Conservation (phyloP, 2,113 vertebrate genomes). For the Nanorana parkeri region DNA sequence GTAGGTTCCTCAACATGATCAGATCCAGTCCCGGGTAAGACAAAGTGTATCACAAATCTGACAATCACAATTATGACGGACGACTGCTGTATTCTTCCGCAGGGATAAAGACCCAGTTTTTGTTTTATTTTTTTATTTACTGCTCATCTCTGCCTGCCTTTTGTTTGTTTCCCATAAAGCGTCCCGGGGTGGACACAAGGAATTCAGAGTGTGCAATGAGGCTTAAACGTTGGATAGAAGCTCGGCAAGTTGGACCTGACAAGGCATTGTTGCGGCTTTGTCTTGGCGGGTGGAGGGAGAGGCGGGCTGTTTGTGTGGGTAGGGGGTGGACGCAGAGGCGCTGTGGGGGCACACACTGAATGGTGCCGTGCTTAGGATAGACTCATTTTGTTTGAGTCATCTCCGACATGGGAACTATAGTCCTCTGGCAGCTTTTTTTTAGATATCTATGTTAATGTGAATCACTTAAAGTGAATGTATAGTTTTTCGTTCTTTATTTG, state of each 20-base stretch:
- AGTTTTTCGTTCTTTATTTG: no score
- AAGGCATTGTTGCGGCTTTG: slow-evolving; percentile 68
- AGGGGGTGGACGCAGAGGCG: background rate
- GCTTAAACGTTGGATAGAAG: slow-evolving; percentile 64
- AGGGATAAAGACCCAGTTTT: slow-evolving; percentile 67
- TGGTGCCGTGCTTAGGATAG: background rate
- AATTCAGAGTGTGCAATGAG: slow-evolving; percentile 67
- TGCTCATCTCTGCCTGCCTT: slow-evolving; percentile 66
- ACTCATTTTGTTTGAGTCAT: background rate
- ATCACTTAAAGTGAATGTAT: no score
- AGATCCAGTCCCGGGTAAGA: no score
- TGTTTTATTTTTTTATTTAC: slow-evolving; percentile 61
- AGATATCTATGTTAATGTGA: no score
- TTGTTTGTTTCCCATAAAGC: slow-evolving; percentile 66
- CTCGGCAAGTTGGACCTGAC: slow-evolving; percentile 74
- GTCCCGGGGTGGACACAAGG: slow-evolving; percentile 63
- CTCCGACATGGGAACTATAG: background rate
- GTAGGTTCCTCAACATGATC: no score
- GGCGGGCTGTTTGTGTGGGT: slow-evolving; percentile 12
- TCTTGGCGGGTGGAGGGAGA: background rate
- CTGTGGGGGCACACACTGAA: slow-evolving; percentile 20
- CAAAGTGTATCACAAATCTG: no score
- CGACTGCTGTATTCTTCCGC: background rate
- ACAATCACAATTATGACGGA: no score
- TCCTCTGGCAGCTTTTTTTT: no score